Conservation (phyloP, 2,888 invertebrate genomes). For the Synanthedon formicaeformis region DNA sequence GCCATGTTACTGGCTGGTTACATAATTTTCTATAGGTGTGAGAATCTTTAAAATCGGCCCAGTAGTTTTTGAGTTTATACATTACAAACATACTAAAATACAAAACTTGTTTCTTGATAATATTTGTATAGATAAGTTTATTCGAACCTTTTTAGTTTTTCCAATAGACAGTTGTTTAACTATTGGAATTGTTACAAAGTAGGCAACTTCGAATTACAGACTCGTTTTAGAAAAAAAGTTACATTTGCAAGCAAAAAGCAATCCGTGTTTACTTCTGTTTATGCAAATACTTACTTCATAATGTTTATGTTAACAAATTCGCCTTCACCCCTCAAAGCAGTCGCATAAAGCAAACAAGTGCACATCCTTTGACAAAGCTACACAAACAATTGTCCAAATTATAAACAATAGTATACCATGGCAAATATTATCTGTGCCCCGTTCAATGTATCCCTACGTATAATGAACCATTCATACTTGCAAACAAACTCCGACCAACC, state of each 20-base stretch:
- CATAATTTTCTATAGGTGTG: too few species aligned
- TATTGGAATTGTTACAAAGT: too few species aligned
- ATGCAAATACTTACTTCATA: neutral
- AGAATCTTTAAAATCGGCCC: too few species aligned
- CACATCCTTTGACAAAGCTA: conserved; percentile 66
- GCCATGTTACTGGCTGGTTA: too few species aligned
- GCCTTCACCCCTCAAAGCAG: conserved; percentile 20
- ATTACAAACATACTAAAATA: too few species aligned
- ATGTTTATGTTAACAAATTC: neutral
- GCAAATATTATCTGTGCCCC: conserved; percentile 62
- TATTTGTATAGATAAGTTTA: too few species aligned
- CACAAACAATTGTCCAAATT: conserved; percentile 68
- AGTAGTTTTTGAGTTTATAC: too few species aligned
- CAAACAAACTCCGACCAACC: conserved; percentile 69
- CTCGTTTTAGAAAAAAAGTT: too few species aligned
- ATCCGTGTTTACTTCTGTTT: neutral
- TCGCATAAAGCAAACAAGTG: conserved; percentile 58
- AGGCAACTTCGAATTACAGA: too few species aligned
- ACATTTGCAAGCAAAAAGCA: neutral
- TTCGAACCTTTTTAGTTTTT: too few species aligned
- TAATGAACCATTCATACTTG: conserved; percentile 69
- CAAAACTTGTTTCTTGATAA: too few species aligned
- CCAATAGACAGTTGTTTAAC: too few species aligned
- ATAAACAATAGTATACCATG: conserved; percentile 67
- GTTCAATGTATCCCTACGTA: conserved; percentile 59